Percentiles rank a stretch among this genome's conserved stretches.
Conservation (phyloP, 2,113 vertebrate species). For the Erythrolamprus reginae region DNA sequence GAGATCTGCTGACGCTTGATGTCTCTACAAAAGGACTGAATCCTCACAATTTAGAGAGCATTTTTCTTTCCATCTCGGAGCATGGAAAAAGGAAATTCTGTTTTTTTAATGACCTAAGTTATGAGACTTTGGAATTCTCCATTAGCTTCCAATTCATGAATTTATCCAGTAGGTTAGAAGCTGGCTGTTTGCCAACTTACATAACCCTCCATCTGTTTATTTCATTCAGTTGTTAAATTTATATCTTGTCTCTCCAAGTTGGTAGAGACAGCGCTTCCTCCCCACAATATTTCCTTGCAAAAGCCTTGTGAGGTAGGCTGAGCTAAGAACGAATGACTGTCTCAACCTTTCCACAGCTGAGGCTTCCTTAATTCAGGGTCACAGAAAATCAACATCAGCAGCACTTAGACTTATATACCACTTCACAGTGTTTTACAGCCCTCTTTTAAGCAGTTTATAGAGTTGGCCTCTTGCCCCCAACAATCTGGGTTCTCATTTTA, state of each 20-base stretch:
- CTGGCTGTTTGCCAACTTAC: background rate
- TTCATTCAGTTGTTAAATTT: background rate
- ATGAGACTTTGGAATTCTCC: background rate
- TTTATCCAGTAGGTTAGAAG: background rate
- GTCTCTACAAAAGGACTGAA: background rate
- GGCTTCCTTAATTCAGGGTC: background rate
- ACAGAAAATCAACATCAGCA: no score
- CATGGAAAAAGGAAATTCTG: background rate
- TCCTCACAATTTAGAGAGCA: background rate
- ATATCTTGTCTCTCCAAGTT: background rate
- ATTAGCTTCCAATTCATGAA: background rate
- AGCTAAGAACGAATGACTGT: background rate
- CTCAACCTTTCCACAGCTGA: background rate
- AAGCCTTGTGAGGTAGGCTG: background rate
- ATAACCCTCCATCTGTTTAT: background rate
- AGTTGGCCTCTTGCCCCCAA: no score
- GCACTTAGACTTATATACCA: no score
- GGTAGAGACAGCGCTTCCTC: background rate
- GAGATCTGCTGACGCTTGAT: background rate
- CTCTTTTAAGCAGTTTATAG: no score
- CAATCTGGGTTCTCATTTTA: no score
- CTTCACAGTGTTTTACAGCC: no score
- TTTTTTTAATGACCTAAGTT: background rate
- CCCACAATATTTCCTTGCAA: background rate
- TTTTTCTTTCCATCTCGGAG: background rate